phyloP scores from a whole-genome alignment of 2,113 vertebrate species.

The Tetrax tetrax region DNA sequence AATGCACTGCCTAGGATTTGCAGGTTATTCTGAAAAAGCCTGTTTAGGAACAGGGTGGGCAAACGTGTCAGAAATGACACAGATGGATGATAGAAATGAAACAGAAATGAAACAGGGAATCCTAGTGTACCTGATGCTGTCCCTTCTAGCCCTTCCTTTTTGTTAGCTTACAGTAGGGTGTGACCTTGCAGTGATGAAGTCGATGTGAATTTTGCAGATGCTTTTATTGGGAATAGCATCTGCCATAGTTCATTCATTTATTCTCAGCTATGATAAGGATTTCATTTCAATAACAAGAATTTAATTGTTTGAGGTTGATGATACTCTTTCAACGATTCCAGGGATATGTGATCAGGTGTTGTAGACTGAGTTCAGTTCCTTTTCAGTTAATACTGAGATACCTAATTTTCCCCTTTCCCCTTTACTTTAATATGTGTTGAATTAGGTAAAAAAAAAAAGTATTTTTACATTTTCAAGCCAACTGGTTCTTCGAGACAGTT shows the following conservation, averaged over 20 bases:
- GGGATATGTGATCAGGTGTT: background rate
- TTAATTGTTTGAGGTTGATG: background rate
- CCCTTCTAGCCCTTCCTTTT: background rate
- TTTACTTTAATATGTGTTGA: background rate
- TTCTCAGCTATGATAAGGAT: background rate
- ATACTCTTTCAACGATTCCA: background rate
- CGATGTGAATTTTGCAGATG: background rate
- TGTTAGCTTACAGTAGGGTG: background rate
- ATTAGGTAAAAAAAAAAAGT: constrained; percentile 13
- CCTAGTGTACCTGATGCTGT: background rate
- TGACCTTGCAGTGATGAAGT: background rate
- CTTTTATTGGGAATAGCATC: background rate
- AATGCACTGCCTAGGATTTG: background rate
- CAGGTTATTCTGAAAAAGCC: background rate
- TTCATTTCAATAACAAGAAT: background rate
- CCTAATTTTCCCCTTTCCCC: background rate
- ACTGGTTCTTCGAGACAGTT: constrained; percentile 23
- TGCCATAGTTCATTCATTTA: background rate
- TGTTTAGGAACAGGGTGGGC: background rate
- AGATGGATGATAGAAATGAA: background rate
- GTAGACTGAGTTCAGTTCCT: background rate
- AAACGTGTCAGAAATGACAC: background rate
- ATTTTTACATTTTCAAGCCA: constrained; percentile 25
- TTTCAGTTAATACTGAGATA: background rate
- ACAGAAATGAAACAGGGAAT: background rate